phyloP scores from a whole-genome alignment of 2,113 vertebrate species.

The Sigmodon hispidus region DNA sequence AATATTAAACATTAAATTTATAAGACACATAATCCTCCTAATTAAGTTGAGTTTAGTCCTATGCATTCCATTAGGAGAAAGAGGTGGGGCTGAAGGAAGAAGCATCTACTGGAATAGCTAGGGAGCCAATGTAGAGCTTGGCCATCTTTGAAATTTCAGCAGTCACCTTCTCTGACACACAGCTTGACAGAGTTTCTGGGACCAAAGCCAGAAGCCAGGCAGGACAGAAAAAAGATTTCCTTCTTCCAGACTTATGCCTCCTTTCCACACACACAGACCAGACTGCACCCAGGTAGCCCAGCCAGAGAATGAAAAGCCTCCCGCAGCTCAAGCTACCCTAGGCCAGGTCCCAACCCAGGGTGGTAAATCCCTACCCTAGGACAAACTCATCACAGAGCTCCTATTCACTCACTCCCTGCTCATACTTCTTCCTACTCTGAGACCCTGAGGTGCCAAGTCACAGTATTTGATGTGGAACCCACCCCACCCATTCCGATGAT shows the following conservation, averaged over 20 bases:
- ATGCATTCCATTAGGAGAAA: conserved; percentile 78
- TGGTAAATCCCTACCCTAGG: fast-evolving
- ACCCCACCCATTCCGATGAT: background rate
- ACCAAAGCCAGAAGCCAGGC: conserved; percentile 6
- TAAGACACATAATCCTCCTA: conserved; percentile 85
- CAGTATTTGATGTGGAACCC: background rate
- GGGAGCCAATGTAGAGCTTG: background rate
- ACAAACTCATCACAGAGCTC: background rate
- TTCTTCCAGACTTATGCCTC: conserved; percentile 57
- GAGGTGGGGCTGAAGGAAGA: background rate
- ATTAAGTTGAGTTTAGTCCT: conserved; percentile 84
- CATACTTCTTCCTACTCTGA: background rate
- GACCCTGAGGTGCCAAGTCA: background rate
- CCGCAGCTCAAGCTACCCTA: background rate
- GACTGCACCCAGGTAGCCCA: background rate
- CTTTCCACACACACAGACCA: background rate
- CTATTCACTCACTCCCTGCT: background rate
- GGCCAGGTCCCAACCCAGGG: background rate
- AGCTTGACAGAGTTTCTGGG: conserved; percentile 13
- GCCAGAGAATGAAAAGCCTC: background rate
- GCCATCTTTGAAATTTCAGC: conserved; percentile 34
- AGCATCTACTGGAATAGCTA: background rate
- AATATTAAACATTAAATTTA: conserved; percentile 86
- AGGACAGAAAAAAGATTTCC: background rate
- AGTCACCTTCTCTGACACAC: conserved; percentile 37